Evolutionary conservation across 37 sponge, comb jelly and placozoan species (phyloP).

Genomic region (Oscarella lobularis): DNA sequence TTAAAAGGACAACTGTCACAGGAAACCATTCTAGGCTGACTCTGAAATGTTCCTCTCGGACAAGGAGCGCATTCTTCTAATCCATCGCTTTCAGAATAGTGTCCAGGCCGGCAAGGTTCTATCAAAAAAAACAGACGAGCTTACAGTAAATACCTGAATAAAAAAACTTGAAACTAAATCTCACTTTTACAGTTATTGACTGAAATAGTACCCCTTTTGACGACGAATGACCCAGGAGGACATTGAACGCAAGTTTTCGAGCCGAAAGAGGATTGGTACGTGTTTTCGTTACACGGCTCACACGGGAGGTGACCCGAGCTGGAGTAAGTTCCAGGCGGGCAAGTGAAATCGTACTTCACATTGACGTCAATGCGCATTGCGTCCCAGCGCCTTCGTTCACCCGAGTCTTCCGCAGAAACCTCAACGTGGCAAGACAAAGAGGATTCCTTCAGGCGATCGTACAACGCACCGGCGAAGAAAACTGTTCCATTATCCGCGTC

Average conservation of each 20-base stretch:
- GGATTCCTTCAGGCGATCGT: background rate
- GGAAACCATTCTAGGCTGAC: background rate
- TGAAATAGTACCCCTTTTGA: no score
- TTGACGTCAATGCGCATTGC: background rate
- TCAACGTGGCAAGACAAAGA: background rate
- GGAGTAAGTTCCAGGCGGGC: background rate
- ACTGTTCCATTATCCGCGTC: background rate
- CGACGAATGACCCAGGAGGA: no score
- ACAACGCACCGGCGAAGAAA: background rate
- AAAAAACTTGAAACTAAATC: background rate
- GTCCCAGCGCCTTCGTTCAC: background rate
- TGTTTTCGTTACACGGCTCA: background rate
- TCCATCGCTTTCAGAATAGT: background rate
- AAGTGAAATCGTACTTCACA: background rate
- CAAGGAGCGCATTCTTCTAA: background rate
- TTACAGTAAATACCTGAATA: no score
- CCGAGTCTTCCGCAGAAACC: background rate
- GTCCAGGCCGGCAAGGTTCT: background rate
- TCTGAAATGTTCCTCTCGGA: background rate
- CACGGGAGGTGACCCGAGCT: background rate
- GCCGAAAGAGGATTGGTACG: background rate
- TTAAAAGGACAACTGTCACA: background rate
- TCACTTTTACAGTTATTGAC: background rate
- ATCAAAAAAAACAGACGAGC: no score
- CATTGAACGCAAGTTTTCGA: background rate